Evolutionary conservation across 92 coral and sea anemone species (phyloP), one percentile per base, ranked within the genome.

Genomic region (Phenganax subtilis): DNA sequence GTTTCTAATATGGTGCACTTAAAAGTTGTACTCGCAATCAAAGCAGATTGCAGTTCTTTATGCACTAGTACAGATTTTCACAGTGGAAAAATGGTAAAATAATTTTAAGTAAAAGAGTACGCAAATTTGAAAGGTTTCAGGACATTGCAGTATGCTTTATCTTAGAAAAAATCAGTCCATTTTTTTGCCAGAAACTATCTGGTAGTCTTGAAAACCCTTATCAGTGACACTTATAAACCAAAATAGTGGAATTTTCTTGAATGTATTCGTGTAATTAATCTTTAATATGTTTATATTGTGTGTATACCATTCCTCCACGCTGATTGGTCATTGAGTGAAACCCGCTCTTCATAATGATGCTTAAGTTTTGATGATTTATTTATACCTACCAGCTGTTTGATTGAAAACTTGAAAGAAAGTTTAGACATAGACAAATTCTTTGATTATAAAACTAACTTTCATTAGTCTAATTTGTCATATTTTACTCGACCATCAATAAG

Each of bases 291-390:
- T 79, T 62, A 63, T 79, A 51, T 79, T 73, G 7, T 2, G 44
- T 59, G 9, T n/a, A 52, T 51, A 61, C 44, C 25, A 3, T 47
- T 29, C 59, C 51, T 15, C 0, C 17, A 65, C 65, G 57, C 12
- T 62, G 58, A 79, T 79, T 60, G 83, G 83, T 29, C 29, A 25
- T 20, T 20, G 31, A 10, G 58, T 30, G 17, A 65, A 60, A 79
- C 9, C 56, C 74, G 71, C 83, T 72, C 56, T 63, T n/a, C 57
- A 44, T 12, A 79, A 10, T 60, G 83, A 79, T 79, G 83, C 83
- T 79, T 63, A 65, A 52, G 16, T 8, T 64, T 51, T 10, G 20
- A 79, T 79, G 74, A 60, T 79, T 79, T 63, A 79, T 79, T 79
- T 9, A 79, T 62, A 53, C 15, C 15, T 30, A 73, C 17, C 83